Conservation (phyloP, 2,797 vertebrate species). For the Cirrhinus molitorella region DNA sequence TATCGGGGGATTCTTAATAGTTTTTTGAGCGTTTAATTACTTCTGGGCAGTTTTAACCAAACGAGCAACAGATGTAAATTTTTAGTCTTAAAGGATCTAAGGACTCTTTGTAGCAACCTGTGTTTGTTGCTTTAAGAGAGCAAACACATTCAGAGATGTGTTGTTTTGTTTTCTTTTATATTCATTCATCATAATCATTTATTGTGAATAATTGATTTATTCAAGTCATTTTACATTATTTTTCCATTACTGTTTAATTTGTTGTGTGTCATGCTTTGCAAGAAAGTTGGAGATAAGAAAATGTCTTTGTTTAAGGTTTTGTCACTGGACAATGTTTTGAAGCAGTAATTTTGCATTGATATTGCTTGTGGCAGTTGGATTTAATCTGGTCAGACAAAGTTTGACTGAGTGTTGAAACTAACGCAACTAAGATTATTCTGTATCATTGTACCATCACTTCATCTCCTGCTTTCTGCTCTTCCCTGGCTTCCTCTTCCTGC, state of each 20-base stretch:
- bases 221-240: not conserved
- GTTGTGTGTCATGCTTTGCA: not conserved
- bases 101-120: not conserved
- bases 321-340: not conserved
- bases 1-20: not conserved
- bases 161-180: not conserved
- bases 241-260: not conserved
- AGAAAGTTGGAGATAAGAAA: not conserved
- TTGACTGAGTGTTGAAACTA: not conserved
- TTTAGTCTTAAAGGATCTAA: not conserved
- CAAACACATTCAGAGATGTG: too few relatives aligned
- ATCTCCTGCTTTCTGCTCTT: not conserved
- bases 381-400: too few relatives aligned
- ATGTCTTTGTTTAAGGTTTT: not conserved
- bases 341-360: not conserved
- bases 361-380: not conserved
- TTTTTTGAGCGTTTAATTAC: not conserved
- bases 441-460: too few relatives aligned
- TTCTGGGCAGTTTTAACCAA: not conserved
- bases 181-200: not conserved
- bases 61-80: too few relatives aligned
- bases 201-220: not conserved
- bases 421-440: not conserved
- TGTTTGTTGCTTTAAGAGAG: too few relatives aligned
- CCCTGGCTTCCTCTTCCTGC: not conserved